Conservation (phyloP, 2,113 vertebrate genomes). For the Pluvialis apricaria region DNA sequence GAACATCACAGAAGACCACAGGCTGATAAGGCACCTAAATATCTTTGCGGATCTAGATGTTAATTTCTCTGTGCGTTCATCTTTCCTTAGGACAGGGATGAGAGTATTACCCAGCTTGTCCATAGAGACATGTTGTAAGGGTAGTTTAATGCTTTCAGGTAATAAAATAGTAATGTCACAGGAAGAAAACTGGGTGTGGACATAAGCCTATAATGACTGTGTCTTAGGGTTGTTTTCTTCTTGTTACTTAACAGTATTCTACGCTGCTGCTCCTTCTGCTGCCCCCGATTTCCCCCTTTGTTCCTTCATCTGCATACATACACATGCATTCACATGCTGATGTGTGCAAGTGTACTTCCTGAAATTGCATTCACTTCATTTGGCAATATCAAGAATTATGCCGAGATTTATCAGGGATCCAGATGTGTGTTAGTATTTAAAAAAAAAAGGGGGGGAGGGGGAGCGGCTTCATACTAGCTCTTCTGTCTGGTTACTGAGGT, state of each 20-base stretch:
- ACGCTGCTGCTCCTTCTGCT: not conserved
- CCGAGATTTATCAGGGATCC: not conserved
- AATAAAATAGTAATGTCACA: not conserved
- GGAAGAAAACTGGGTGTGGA: not conserved
- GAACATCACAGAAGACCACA: not conserved
- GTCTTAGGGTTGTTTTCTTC: not conserved
- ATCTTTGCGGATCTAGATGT: fast-evolving
- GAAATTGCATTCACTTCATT: not conserved
- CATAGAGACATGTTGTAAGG: not conserved
- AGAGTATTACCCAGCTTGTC: not conserved
- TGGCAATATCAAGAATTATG: not conserved
- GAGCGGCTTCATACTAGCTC: not conserved
- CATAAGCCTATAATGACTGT: not conserved
- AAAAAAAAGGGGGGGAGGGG: not conserved
- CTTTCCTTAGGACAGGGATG: not conserved
- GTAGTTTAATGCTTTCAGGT: not conserved
- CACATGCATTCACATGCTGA: not conserved
- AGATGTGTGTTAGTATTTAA: not conserved
- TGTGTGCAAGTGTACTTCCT: not conserved
- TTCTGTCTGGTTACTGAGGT: not conserved
- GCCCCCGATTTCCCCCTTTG: not conserved
- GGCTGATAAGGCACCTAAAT: not conserved
- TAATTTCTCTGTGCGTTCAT: not conserved
- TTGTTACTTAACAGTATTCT: not conserved
- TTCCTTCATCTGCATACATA: not conserved